phyloP scores from a whole-genome alignment of 35 echinoderm and acorn worm species.

The Heliocidaris tuberculata region DNA sequence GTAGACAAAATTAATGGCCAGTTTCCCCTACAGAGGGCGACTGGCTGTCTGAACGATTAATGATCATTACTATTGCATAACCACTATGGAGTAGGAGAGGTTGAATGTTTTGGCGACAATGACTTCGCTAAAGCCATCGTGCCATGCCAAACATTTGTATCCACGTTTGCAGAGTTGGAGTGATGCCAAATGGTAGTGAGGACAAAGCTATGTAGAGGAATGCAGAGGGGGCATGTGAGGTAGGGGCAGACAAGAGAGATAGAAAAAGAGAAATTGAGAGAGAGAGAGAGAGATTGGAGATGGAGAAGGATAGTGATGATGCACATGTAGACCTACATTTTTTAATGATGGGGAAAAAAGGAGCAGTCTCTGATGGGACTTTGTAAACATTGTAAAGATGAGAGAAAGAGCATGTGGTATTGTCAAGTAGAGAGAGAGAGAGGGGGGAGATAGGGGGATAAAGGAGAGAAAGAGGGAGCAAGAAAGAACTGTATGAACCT shows the following conservation, averaged over 20 bases:
- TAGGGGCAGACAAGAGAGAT: not conserved
- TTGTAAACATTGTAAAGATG: not conserved
- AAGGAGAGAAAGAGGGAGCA: not conserved
- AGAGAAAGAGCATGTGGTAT: not conserved
- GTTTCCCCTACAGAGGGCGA: constrained; percentile 11
- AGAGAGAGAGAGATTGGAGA: not conserved
- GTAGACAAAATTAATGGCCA: constrained; percentile 21
- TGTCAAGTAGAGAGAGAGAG: not conserved
- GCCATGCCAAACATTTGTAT: constrained; percentile 21
- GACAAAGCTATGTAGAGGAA: constrained; percentile 8
- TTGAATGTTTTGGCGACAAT: constrained; percentile 9
- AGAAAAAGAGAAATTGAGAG: not conserved
- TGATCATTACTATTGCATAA: not conserved
- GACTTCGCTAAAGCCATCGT: not conserved
- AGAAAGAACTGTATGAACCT: not conserved
- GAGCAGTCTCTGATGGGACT: not conserved
- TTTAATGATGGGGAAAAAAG: not conserved
- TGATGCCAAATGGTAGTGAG: constrained; percentile 13
- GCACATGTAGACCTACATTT: not conserved
- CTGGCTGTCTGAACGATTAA: constrained; percentile 26
- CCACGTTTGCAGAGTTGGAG: not conserved
- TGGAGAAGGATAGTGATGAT: not conserved
- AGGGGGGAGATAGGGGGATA: not conserved
- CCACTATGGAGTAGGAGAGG: not conserved
- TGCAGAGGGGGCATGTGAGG: not conserved